phyloP scores from a whole-genome alignment of 2,888 invertebrate genomes.

The Parthenolecanium corni region DNA sequence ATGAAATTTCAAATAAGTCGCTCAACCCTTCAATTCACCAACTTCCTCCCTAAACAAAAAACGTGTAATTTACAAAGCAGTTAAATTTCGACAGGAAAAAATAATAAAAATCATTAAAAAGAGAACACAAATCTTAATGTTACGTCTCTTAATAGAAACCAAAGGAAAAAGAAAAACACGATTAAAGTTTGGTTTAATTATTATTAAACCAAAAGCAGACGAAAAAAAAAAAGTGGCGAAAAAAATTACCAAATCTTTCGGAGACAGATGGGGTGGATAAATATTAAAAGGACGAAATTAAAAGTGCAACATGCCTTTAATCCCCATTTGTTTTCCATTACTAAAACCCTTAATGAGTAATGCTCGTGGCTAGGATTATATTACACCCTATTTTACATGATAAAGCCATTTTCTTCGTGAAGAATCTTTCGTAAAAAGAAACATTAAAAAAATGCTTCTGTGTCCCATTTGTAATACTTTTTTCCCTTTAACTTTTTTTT shows the following conservation, averaged over 20 bases:
- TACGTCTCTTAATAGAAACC: not conserved
- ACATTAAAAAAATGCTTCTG: slow-evolving; percentile 17
- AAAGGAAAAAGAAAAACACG: no score
- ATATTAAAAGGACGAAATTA: slow-evolving; percentile 28
- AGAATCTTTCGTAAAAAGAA: slow-evolving; percentile 22
- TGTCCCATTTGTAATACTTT: slow-evolving; percentile 28
- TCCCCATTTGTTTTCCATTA: slow-evolving; percentile 28
- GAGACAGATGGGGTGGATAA: slow-evolving; percentile 27
- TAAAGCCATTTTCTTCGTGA: slow-evolving; percentile 23
- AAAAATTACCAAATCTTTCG: slow-evolving; percentile 15
- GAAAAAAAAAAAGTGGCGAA: not conserved
- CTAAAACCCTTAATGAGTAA: slow-evolving; percentile 26
- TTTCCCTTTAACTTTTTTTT: not conserved
- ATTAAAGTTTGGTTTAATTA: slow-evolving; percentile 4
- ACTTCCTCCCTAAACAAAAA: no score
- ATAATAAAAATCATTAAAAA: slow-evolving; percentile 7
- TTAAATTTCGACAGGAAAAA: not conserved
- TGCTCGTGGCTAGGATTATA: slow-evolving; percentile 28
- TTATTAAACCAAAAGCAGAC: not conserved
- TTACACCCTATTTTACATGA: slow-evolving; percentile 27
- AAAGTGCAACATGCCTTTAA: slow-evolving; percentile 28
- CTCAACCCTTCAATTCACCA: no score
- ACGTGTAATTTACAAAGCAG: no score
- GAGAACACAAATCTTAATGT: not conserved
- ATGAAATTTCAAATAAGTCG: no score